Evolutionary conservation across 2,797 vertebrate species (phyloP), one percentile per base, ranked within the genome.

Genomic region (Pterois miles): DNA sequence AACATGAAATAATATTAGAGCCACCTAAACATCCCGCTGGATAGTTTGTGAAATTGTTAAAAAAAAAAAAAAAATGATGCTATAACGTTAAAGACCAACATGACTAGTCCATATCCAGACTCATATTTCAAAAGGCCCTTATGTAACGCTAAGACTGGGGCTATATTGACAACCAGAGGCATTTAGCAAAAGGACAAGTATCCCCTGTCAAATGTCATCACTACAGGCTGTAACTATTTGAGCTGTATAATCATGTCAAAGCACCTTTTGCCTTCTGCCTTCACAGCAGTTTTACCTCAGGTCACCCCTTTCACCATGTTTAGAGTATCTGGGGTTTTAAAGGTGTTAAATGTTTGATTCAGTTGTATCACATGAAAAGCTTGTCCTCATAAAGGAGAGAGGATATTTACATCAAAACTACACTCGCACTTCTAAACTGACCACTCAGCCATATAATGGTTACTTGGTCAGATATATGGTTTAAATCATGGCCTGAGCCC

Each of bases 391-490:
- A 29, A 76, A 72, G 20, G 6, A 2, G 20, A 40, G 48, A 59
- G 48, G 7, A 81, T 74, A 68, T 87, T 87, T 83, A 84, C 74
- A 85, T 65, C 58, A 12, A 69, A 57, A 50, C 8, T 34, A 46
- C 75, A 80, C 50, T 4, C 38, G 31, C 25, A 36, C 8, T 59
- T 71, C 56, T 58, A 46, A 52, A 58, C 46, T 82, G 78, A 83
- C 82, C 85, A 50, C 81, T 74, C 40, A 52, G 56, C 65, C 71
- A 54, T 81, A 10, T 74, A 62, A 74, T 83, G 71, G 27, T 83
- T 80, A 59, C 1, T 29, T 89, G 85, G 88, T 90, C 74, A 85
- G 29, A 81, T 82, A 58, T 76, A 82, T 50, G 81, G 83, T 85
- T 80, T 18, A 86, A 76, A 89, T 88, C 81, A 82, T 76, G 83